These are phyloP conservation scores for Cancer borealis DNA, from an alignment of 2,888 invertebrate genomes.

Conservation along the genomic window DNA sequence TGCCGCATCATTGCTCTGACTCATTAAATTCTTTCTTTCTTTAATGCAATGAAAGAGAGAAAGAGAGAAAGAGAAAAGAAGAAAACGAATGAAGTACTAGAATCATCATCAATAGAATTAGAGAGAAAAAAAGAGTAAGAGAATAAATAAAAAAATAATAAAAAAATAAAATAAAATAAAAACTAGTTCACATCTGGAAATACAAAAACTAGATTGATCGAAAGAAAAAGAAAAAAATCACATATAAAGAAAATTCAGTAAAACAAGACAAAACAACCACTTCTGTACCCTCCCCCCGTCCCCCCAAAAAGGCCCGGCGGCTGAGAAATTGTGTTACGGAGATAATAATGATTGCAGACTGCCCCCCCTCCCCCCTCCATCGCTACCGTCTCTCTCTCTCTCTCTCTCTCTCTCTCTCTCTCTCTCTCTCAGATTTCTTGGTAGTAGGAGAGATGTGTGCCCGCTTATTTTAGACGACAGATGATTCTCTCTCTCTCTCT, in stretches of 20 bases:
- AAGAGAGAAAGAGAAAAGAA: background rate
- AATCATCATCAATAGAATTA: constrained; percentile 13
- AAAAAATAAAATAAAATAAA: background rate
- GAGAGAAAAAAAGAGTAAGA: background rate
- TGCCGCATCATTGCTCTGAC: background rate
- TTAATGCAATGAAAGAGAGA: background rate
- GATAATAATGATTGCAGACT: background rate
- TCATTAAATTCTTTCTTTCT: background rate
- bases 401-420: background rate
- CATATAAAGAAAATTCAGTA: background rate
- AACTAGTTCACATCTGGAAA: background rate
- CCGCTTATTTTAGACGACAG: too few relatives aligned
- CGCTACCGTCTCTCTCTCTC: background rate
- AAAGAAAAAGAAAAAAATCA: background rate
- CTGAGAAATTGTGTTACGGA: background rate
- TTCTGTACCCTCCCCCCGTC: background rate
- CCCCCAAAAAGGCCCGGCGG: background rate
- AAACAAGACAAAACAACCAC: background rate
- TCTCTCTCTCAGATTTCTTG: background rate
- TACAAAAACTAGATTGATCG: background rate
- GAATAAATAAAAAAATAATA: background rate
- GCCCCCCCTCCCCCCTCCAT: background rate
- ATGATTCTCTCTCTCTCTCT: background rate
- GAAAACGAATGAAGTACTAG: background rate
- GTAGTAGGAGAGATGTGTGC: background rate